A percentile compares a stretch with the other conserved stretches of the same genome.
phyloP scores from a whole-genome alignment of 2,797 vertebrate species.

The Spinus olivaceus region DNA sequence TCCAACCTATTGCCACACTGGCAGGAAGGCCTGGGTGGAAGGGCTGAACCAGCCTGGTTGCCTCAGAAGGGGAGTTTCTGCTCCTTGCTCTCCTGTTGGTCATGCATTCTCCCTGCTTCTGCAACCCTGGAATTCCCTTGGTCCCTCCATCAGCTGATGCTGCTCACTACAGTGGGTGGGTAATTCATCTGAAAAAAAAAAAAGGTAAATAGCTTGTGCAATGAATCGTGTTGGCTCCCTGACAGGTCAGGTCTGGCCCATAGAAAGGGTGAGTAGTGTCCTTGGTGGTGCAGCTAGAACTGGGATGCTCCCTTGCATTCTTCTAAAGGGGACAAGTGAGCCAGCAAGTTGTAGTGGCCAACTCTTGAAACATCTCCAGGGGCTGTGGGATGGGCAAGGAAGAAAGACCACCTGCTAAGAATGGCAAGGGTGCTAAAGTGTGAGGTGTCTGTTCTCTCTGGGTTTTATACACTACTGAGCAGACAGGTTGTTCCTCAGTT shows the following conservation, averaged over 20 bases:
- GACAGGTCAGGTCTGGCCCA: background rate
- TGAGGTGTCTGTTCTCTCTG: background rate
- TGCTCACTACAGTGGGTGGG: background rate
- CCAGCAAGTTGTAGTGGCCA: background rate
- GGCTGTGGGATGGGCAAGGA: background rate
- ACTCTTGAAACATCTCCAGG: background rate
- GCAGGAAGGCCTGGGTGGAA: background rate
- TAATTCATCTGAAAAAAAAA: background rate
- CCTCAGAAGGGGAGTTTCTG: constrained; percentile 1
- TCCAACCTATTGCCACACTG: background rate
- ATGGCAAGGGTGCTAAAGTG: background rate
- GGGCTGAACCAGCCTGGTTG: background rate
- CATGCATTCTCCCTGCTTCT: background rate
- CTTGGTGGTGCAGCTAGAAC: background rate
- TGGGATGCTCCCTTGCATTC: background rate
- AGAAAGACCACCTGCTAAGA: background rate
- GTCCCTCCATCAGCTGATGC: background rate
- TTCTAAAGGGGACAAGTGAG: background rate
- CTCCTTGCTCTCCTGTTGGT: background rate
- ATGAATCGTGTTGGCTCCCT: background rate
- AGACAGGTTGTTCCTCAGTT: background rate
- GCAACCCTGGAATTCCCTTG: background rate
- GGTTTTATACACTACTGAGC: background rate
- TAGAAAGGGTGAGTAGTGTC: background rate
- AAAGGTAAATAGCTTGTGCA: background rate